These are phyloP conservation scores for Nerophis lumbriciformis DNA, from an alignment of 2,113 vertebrate genomes.

Conservation along the genomic window DNA sequence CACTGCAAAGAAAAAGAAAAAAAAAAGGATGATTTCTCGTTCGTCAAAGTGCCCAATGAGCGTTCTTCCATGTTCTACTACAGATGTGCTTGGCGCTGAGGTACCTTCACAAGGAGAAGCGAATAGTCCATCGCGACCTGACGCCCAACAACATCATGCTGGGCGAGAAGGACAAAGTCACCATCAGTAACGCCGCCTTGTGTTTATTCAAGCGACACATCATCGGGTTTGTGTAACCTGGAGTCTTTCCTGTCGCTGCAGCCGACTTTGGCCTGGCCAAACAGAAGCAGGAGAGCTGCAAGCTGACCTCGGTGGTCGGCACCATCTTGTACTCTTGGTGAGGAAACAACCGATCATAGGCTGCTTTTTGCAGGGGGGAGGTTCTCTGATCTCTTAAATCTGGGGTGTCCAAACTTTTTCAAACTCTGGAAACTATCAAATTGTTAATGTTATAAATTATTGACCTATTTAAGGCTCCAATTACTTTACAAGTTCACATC, in stretches of 20 bases:
- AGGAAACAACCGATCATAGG: constrained; percentile 32
- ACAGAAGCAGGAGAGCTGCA: constrained; percentile 86
- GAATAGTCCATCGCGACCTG: constrained; percentile 83
- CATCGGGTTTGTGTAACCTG: not conserved
- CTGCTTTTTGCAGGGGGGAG: not conserved
- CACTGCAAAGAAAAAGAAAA: not conserved
- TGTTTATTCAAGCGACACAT: not conserved
- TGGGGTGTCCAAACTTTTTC: not conserved
- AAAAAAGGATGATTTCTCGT: not conserved
- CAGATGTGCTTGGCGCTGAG: not conserved
- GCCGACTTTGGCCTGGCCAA: constrained; percentile 90
- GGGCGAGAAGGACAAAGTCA: constrained; percentile 84
- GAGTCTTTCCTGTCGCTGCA: constrained; percentile 45
- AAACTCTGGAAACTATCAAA: too few species aligned
- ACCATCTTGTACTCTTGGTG: constrained; percentile 90
- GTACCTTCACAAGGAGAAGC: constrained; percentile 89
- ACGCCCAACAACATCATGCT: constrained; percentile 85
- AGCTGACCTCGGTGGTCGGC: constrained; percentile 83
- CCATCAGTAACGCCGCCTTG: constrained; percentile 76
- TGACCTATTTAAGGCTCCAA: too few species aligned
- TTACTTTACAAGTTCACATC: too few species aligned
- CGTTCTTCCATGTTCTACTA: not conserved
- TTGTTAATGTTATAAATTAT: too few species aligned
- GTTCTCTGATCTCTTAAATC: too few species aligned
- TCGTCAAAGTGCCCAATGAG: too few species aligned